Percentiles rank a stretch among this genome's conserved stretches.
phyloP scores from a whole-genome alignment of 2,797 vertebrate species.

The Clarias fuscus region DNA sequence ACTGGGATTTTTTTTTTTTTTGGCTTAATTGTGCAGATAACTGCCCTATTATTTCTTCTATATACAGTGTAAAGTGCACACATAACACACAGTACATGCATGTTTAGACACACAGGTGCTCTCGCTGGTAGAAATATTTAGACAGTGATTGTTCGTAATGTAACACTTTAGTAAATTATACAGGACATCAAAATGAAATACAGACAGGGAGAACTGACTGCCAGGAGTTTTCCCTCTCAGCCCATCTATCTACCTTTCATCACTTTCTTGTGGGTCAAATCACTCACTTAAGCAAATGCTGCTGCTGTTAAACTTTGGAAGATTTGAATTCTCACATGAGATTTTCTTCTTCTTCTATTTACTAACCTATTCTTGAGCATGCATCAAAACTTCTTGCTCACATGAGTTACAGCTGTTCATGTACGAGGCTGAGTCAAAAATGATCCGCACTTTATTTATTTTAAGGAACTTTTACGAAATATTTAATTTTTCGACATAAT shows the following conservation, averaged over 20 bases:
- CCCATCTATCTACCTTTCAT: background rate
- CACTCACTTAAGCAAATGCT: no score
- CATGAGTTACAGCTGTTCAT: background rate
- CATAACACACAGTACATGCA: background rate
- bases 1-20: background rate
- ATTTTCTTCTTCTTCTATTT: background rate
- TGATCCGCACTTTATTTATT: no score
- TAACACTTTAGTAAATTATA: constrained; percentile 12
- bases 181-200: constrained; percentile 19
- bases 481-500: no score
- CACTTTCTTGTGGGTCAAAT: constrained; percentile 5
- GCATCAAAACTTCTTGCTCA: background rate
- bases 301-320: background rate
- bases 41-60: background rate
- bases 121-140: constrained; percentile 20
- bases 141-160: background rate
- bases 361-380: background rate
- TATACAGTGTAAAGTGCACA: background rate
- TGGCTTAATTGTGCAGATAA: background rate
- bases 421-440: no score
- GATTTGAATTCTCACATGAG: background rate
- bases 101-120: constrained; percentile 29
- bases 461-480: no score
- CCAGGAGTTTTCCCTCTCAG: background rate
- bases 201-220: constrained; percentile 6